phyloP scores from a whole-genome alignment of 2,888 invertebrate species.

The Pocota personata region DNA sequence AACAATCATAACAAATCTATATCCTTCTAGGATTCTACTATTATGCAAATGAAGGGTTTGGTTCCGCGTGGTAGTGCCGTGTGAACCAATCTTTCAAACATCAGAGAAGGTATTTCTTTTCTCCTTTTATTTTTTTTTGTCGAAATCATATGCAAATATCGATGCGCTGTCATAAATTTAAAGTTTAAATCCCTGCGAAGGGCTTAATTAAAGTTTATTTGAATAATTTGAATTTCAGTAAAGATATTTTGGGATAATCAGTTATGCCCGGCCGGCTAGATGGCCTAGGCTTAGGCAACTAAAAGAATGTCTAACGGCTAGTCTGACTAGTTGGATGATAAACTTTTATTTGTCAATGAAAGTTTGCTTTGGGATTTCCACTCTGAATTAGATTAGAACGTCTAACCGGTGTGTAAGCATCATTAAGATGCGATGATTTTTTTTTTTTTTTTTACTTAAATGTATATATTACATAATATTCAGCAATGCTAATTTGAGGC shows the following conservation, averaged over 20 bases:
- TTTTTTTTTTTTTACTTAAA: not conserved
- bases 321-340: constrained; percentile 9
- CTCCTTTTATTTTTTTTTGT: not conserved
- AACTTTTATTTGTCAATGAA: constrained; percentile 3
- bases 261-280: not conserved
- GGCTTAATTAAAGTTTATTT: constrained; percentile 18
- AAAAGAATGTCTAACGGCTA: constrained; percentile 15
- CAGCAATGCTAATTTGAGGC: not conserved
- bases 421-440: not conserved
- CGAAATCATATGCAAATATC: constrained; percentile 1
- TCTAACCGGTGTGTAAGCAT: not conserved
- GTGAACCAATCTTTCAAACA: constrained; percentile 23
- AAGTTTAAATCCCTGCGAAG: not conserved
- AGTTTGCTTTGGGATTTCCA: not conserved
- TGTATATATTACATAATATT: not conserved
- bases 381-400: not conserved
- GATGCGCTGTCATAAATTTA: not conserved
- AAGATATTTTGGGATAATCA: not conserved
- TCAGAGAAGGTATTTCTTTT: not conserved
- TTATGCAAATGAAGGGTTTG: constrained; percentile 38
- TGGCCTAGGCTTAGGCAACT: not conserved
- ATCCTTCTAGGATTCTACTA: not conserved
- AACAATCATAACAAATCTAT: not conserved
- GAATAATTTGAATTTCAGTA: constrained; percentile 11
- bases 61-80: constrained; percentile 36